Percentiles rank a stretch among this genome's conserved stretches.
These are phyloP conservation scores for Chlorops oryzae DNA, from an alignment of 1,140 invertebrate genomes.

Conservation along the genomic window DNA sequence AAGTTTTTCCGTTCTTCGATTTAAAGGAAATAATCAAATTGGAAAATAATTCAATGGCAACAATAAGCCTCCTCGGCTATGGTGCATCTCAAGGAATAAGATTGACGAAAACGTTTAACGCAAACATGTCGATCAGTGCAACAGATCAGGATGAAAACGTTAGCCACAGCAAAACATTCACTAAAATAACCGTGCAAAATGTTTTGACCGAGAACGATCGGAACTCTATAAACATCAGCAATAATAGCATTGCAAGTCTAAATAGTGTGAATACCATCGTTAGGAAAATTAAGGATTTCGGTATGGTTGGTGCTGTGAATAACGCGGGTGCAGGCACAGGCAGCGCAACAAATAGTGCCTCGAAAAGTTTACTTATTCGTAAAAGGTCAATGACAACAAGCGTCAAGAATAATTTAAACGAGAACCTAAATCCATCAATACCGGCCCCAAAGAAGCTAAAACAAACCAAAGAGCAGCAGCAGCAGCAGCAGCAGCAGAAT, in stretches of 20 bases:
- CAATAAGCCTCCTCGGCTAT: constrained; percentile 14
- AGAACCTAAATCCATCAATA: background rate
- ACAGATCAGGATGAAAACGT: background rate
- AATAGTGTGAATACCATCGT: constrained; percentile 33
- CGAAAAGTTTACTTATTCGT: too few species aligned
- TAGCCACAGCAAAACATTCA: constrained; percentile 27
- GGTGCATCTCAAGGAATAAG: constrained; percentile 11
- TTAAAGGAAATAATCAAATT: constrained; percentile 9
- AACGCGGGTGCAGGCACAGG: constrained; percentile 9
- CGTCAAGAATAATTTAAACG: background rate
- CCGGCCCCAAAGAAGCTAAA: constrained; percentile 3
- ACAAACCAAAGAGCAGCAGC: constrained; percentile 4
- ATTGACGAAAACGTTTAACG: constrained; percentile 13
- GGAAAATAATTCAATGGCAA: constrained; percentile 5
- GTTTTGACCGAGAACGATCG: constrained; percentile 35
- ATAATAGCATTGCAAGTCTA: constrained; percentile 21
- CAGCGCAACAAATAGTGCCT: too few species aligned
- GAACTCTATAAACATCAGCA: constrained; percentile 32
- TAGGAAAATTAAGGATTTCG: constrained; percentile 41
- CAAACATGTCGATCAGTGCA: background rate
- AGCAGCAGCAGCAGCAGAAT: background rate
- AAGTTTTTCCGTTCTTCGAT: constrained; percentile 6
- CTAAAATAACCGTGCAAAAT: constrained; percentile 41
- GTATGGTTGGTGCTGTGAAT: constrained; percentile 40
- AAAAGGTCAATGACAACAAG: constrained; percentile 8